A percentile compares a stretch with the other conserved stretches of the same genome.
Conservation (phyloP, 2,113 vertebrate species). For the Tragelaphus strepsiceros region DNA sequence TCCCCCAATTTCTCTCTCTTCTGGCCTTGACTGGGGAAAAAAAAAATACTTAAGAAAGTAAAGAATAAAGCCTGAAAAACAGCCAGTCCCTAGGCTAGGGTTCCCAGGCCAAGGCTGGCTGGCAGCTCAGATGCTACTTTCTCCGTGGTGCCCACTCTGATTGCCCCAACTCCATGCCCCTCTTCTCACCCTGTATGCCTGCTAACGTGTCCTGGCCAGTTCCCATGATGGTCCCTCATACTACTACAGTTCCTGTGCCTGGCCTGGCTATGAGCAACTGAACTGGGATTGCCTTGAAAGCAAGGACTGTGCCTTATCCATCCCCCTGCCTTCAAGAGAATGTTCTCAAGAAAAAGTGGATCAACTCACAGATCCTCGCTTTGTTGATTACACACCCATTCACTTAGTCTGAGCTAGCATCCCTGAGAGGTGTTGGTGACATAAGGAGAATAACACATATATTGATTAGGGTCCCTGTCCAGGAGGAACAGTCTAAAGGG, state of each 20-base stretch:
- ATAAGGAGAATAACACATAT: not conserved
- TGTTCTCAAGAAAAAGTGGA: not conserved
- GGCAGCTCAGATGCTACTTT: not conserved
- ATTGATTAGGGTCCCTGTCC: not conserved
- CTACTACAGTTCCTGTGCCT: rapidly evolving
- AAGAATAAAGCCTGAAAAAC: not conserved
- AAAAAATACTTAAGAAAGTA: not conserved
- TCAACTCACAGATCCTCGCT: not conserved
- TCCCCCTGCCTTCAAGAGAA: not conserved
- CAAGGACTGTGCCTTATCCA: not conserved
- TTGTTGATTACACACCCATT: not conserved
- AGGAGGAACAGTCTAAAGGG: not conserved
- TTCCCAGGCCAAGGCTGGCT: not conserved
- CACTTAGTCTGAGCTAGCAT: not conserved
- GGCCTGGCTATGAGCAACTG: too few relatives aligned
- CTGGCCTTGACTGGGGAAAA: not conserved
- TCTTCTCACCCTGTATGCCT: not conserved
- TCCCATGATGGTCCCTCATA: rapidly evolving
- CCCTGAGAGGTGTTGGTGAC: not conserved
- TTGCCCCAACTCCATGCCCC: too few relatives aligned
- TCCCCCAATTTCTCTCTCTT: not conserved
- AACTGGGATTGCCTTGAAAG: not conserved
- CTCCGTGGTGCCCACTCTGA: rapidly evolving
- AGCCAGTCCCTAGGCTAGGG: not conserved
- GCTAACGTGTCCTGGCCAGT: too few relatives aligned